Base-by-base conservation (phyloP, 2,113 vertebrate species). In the Sakesphorus luctuosus region DNA sequence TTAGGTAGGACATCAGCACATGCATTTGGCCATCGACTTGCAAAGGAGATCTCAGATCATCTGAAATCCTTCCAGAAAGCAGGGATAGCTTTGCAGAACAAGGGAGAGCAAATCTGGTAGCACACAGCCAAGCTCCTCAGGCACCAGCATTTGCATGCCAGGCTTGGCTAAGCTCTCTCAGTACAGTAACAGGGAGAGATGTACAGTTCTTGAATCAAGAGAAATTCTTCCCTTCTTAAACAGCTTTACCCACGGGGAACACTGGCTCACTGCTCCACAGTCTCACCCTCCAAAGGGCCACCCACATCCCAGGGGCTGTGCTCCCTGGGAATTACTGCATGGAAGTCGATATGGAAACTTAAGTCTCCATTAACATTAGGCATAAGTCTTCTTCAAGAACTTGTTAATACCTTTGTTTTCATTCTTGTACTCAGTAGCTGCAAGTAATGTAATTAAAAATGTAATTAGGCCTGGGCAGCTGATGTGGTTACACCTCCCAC, bases 21-120 rank as follows among this genome's bases (percentile, higher is more conserved):
- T 8, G 18, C 52, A 65, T 88, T 91, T 43, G 77, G 93, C 86
- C 71, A 77, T 13, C 0, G 3, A 50, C 68, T 82, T 66, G 36
- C 90, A 92, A 85, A 94, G 78, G 33, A 87, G 74, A 91, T 46
- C 86, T 92, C 52, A 92, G 80, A 76, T 62, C 18, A 75, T 36
- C 9, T 73, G 71, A 90, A 94, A 93, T 69, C 92, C 80, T 88
- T 88, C 52, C 92, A 65, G 90, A 72, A 25, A 89, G 43, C 65
- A 71, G 58, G 17, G 46, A 33, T 75, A 11, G 73, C 73, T 94
- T 61, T 71, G 55, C 72, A 75, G 55, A 84, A 67, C 3, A 7
- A 73, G 40, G 36, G 46, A 91, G 18, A 86, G 63, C 25, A 62
- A 47, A 59, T 65, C 61, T 72, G 61, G 78, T 17, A 88, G 65